Conservation (phyloP, 2,888 invertebrate species). For the Periphyllus acericola region DNA sequence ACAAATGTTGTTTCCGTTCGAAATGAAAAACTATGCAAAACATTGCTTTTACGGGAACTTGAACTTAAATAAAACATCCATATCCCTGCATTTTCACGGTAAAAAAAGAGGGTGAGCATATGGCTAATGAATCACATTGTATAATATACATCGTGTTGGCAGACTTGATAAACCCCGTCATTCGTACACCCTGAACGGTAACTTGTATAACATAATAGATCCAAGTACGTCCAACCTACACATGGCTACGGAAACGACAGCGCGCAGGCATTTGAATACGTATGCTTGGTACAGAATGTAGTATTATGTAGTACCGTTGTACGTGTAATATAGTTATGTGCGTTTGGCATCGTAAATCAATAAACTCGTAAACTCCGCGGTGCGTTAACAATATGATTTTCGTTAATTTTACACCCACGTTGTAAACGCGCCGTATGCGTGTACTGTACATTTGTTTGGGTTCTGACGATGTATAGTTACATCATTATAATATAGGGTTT, state of each 20-base stretch:
- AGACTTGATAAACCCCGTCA: too few relatives aligned
- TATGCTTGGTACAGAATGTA: background rate
- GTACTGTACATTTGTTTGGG: constrained; percentile 15
- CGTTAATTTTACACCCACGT: constrained; percentile 32
- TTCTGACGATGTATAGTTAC: background rate
- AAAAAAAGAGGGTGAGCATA: too few relatives aligned
- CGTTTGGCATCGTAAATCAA: constrained; percentile 32
- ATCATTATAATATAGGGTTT: constrained; percentile 13
- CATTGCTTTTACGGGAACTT: too few relatives aligned
- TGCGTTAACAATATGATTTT: constrained; percentile 48
- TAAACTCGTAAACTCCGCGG: constrained; percentile 33
- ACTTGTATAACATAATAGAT: too few relatives aligned
- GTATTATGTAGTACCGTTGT: too few relatives aligned
- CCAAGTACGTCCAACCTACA: background rate
- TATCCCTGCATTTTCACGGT: too few relatives aligned
- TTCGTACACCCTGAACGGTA: too few relatives aligned
- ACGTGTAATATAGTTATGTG: background rate
- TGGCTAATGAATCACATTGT: too few relatives aligned
- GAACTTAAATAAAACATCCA: too few relatives aligned
- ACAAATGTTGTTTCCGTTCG: too few relatives aligned
- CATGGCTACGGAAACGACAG: background rate
- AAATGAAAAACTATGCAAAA: too few relatives aligned
- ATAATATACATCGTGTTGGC: too few relatives aligned
- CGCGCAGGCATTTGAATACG: background rate
- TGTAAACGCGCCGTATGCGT: background rate